phyloP scores from a whole-genome alignment of 2,888 invertebrate genomes.

The Pheosia gnoma region DNA sequence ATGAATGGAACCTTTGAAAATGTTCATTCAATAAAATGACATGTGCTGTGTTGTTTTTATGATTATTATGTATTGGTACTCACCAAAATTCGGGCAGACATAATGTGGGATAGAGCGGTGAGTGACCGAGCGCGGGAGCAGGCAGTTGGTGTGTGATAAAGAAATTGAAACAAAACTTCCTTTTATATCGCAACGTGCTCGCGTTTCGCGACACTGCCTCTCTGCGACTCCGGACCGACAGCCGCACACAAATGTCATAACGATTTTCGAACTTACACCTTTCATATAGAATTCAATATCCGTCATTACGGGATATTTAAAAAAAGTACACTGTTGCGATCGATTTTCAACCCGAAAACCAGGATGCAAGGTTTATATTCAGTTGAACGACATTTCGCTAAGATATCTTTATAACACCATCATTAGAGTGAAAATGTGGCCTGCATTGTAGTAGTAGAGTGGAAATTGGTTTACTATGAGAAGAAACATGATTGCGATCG shows the following conservation, averaged over 20 bases:
- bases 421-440: slow-evolving; percentile 56
- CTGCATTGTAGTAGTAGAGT: slow-evolving; percentile 45
- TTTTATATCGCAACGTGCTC: slow-evolving; percentile 82
- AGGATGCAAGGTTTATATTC: slow-evolving; percentile 41
- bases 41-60: not conserved
- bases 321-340: slow-evolving; percentile 30
- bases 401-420: slow-evolving; percentile 36
- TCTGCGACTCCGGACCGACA: slow-evolving; percentile 57
- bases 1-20: not conserved
- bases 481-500: slow-evolving; percentile 19
- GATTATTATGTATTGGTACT: slow-evolving; percentile 48
- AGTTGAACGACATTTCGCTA: slow-evolving; percentile 12
- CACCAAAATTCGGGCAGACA: slow-evolving; percentile 81
- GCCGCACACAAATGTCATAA: slow-evolving; percentile 26
- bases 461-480: slow-evolving; percentile 39
- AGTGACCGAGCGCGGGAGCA: slow-evolving; percentile 67
- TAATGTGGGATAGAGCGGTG: slow-evolving; percentile 55
- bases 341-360: slow-evolving; percentile 43
- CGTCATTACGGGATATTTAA: slow-evolving; percentile 8
- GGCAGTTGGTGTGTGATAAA: slow-evolving; percentile 76
- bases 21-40: not conserved
- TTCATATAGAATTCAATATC: slow-evolving; percentile 40
- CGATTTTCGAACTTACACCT: slow-evolving; percentile 44
- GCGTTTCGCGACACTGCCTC: slow-evolving; percentile 81
- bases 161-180: slow-evolving; percentile 81